phyloP scores from a whole-genome alignment of 2,113 vertebrate species.

The Xenopus laevis region DNA sequence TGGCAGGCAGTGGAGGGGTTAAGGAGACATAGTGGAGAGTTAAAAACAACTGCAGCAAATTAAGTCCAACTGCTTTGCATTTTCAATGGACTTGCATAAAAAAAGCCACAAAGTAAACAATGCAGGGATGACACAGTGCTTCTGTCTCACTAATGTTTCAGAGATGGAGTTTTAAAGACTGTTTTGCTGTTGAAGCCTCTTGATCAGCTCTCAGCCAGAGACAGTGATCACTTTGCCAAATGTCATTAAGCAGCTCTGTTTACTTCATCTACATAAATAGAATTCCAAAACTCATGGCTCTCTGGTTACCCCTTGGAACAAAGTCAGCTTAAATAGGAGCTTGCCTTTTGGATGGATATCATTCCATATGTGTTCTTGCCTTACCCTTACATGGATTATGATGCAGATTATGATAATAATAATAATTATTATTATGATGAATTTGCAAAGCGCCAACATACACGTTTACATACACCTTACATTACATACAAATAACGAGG shows the following conservation, averaged over 20 bases:
- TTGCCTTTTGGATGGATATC: not conserved
- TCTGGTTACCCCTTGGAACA: not conserved
- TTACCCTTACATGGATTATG: no score
- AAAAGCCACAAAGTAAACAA: not conserved
- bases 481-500: no score
- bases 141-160: not conserved
- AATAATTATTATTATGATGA: no score
- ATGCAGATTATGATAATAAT: no score
- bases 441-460: no score
- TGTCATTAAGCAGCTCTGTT: conserved; percentile 17
- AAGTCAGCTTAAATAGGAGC: not conserved
- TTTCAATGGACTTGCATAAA: not conserved
- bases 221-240: not conserved
- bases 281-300: not conserved
- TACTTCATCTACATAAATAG: conserved; percentile 6
- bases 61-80: not conserved
- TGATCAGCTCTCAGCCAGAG: conserved; percentile 29
- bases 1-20: not conserved
- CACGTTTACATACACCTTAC: no score
- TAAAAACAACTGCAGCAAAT: not conserved
- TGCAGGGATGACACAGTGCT: not conserved
- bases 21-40: not conserved
- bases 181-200: conserved; percentile 1
- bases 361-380: no score
- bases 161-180: conserved; percentile 10